Base-by-base conservation (phyloP, 2,888 invertebrate species). In the Pseudoips prasinana region DNA sequence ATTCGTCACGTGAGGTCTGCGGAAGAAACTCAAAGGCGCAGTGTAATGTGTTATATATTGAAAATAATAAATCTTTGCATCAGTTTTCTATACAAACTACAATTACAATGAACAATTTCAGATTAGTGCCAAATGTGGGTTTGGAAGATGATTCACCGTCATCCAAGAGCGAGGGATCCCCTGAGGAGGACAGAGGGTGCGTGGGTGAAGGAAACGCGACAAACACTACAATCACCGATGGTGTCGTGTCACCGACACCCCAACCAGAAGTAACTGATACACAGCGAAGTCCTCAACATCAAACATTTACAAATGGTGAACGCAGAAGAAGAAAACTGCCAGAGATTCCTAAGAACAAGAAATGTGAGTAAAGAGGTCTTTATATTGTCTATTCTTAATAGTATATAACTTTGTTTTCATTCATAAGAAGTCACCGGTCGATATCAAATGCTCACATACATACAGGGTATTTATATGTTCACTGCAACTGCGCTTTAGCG, bases 271-370 rank as follows among this genome's bases (percentile, higher is more conserved):
- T 52, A 8, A 58, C 62, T 39, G 88, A 79, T 32, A 52, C 60
- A 33, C 82, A 67, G 44, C 61, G 73, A 17, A 85, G 78, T 48
- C 80, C 81, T n/a, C 70, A 75, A 29, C 80, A 83, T 39, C 82
- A 80, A 55, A 64, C 70, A 9, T 81, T 82, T 30, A 73, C 68
- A 43, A 87, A 73, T 44, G 89, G 87, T 7, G 93, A 94, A 69
- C 89, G 95, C 47, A 91, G 94, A 64, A 90, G 97, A 60, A 90
- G 96, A 82, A 95, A 95, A 84, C 89, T 96, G 11, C 96, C 96
- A 19, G 96, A 96, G 84, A 96, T 96, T 60, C 96, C 96, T 3
- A 96, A 96, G 77, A 94, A 94, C 64, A 94, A 94, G 77, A 95
- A 95, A 92, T 92, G 95, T 95, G 78, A 92, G 93, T 79, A 46